A percentile compares a stretch with the other conserved stretches of the same genome.
These are phyloP conservation scores for Amazona finschi DNA, from an alignment of 2,797 vertebrate species.

Conservation along the genomic window DNA sequence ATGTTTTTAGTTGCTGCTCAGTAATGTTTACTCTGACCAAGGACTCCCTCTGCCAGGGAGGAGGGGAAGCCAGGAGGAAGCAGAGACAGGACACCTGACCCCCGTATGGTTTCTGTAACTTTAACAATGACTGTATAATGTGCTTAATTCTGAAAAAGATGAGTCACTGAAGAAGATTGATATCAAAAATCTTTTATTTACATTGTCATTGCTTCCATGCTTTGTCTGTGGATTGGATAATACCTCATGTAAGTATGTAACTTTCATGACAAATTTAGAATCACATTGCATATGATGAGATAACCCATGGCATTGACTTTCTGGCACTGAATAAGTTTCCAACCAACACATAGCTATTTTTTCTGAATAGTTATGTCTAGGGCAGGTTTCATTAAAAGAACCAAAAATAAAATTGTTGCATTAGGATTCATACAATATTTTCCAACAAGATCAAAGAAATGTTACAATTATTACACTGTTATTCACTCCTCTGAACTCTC, in stretches of 20 bases:
- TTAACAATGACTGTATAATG: not conserved
- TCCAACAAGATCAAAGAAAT: not conserved
- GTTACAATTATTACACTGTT: not conserved
- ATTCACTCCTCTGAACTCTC: not conserved
- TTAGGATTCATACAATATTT: not conserved
- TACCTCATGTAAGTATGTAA: not conserved
- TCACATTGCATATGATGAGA: not conserved
- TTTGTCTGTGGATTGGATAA: not conserved
- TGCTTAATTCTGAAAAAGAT: not conserved
- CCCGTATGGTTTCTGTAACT: not conserved
- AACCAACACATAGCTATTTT: not conserved
- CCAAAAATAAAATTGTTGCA: not conserved
- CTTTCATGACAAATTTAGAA: not conserved
- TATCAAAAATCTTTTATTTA: slow-evolving; percentile 4
- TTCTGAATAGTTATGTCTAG: not conserved
- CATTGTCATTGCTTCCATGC: not conserved
- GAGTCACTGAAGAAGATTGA: not conserved
- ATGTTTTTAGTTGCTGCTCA: too few species aligned
- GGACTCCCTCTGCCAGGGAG: too few species aligned
- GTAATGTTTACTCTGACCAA: too few species aligned
- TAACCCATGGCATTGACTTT: not conserved
- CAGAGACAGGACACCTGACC: too few species aligned
- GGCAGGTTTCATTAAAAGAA: not conserved
- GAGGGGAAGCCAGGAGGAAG: too few species aligned
- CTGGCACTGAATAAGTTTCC: not conserved